A percentile compares a stretch with the other conserved stretches of the same genome.
These are phyloP conservation scores for Apotomis capreana DNA, from an alignment of 2,888 invertebrate species.

Conservation along the genomic window DNA sequence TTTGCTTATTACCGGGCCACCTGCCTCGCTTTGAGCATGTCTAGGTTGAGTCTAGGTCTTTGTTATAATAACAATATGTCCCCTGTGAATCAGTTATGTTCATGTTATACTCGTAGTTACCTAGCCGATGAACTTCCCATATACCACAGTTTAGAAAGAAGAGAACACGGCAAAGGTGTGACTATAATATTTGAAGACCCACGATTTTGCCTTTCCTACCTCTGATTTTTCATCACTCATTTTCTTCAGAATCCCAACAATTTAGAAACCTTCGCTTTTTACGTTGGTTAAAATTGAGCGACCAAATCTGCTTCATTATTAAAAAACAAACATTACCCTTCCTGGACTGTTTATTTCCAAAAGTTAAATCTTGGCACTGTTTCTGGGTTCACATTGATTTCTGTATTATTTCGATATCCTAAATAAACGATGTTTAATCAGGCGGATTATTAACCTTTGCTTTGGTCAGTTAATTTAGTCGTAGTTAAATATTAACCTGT, in stretches of 20 bases:
- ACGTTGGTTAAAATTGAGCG: too few species aligned
- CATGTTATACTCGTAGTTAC: neutral
- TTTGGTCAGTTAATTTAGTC: slow-evolving; percentile 24
- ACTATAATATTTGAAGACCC: too few species aligned
- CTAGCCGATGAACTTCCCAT: too few species aligned
- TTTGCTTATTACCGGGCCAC: slow-evolving; percentile 20
- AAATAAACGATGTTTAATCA: slow-evolving; percentile 31
- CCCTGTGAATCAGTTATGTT: neutral
- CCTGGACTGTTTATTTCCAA: neutral
- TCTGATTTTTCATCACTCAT: too few species aligned
- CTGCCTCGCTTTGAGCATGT: slow-evolving; percentile 11
- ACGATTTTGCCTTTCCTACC: too few species aligned
- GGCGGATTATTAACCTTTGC: slow-evolving; percentile 8
- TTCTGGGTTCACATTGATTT: neutral
- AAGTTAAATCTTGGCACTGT: neutral
- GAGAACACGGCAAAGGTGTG: too few species aligned
- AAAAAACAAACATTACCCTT: too few species aligned
- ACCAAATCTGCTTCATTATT: too few species aligned
- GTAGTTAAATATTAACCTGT: slow-evolving; percentile 24
- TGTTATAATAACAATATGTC: slow-evolving; percentile 6
- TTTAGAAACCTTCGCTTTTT: too few species aligned
- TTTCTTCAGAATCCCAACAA: too few species aligned
- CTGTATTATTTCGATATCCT: slow-evolving; percentile 20
- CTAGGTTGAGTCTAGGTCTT: slow-evolving; percentile 11
- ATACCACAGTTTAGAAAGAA: too few species aligned